Evolutionary conservation across 53 echinoderm and acorn worm species (phyloP), one percentile per base, ranked within the genome.

Genomic region (Hippasteria phrygiana): DNA sequence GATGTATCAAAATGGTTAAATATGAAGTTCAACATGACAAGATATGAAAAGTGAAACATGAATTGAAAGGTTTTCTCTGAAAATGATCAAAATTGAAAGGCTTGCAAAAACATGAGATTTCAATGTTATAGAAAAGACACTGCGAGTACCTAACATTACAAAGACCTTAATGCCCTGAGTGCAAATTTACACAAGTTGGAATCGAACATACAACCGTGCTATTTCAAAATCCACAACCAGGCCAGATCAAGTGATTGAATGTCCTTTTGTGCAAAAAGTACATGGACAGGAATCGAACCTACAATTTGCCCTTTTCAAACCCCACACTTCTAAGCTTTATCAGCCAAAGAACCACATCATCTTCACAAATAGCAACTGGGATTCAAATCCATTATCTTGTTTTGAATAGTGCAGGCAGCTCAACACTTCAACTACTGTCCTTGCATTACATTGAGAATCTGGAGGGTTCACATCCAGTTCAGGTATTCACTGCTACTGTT

Each of bases 1-100:
- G 2, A 79, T 11, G 56, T 65, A 83, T 83, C 67, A 83, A 66
- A 83, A 78, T 66, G 42, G 65, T 66, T 31, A 47, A 35, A 43
- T 43, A 47, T 32, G 12, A 64, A 29, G 50, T 32, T 76, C 14
- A 78, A 78, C 55, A 37, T 40, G 55, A 56, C 78, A 51, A 71
- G 81, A 28, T 70, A 70, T 20, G 26, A 50, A 36, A 69, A 73
- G 42, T 42, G 41, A 41, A 42, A 73, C 41, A 3, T 18, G 73
- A 73, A 43, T 67, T 26, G 69, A 42, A 41, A 73, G 22, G 43
- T 73, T 31, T 65, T 65, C 32, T 62, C 62, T 62, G 7, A 71
- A 71, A 17, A 18, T 29, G 72, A 5, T n/a, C n/a, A n/a, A n/a
- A n/a, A 65, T 5, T 67, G 73, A 67, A 67, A 67, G 69, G 69